These are phyloP conservation scores for Cathartes aura DNA, from an alignment of 2,113 vertebrate genomes.

Conservation along the genomic window DNA sequence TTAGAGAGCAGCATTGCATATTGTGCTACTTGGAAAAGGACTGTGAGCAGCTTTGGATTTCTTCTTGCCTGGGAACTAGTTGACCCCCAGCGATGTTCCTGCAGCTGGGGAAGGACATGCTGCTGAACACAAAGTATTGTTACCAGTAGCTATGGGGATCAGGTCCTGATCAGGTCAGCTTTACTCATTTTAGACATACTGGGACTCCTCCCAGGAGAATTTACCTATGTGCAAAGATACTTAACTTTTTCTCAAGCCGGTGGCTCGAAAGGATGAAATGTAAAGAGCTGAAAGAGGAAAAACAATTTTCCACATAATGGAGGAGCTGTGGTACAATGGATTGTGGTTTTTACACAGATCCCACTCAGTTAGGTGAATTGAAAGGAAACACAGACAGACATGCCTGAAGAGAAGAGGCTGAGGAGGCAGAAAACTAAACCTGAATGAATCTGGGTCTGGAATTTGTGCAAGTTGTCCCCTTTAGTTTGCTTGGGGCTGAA, in stretches of 20 bases:
- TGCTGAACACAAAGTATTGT: background rate
- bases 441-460: slow-evolving; percentile 4
- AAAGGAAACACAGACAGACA: background rate
- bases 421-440: slow-evolving; percentile 8
- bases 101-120: background rate
- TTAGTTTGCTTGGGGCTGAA: slow-evolving; percentile 9
- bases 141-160: background rate
- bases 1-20: background rate
- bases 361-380: background rate
- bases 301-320: background rate
- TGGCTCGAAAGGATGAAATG: background rate
- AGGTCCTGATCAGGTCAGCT: background rate
- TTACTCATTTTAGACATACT: background rate
- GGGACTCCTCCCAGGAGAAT: background rate
- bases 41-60: background rate
- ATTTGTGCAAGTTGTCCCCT: background rate
- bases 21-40: background rate
- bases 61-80: background rate
- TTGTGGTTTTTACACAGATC: background rate
- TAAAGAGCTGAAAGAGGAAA: background rate
- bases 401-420: background rate
- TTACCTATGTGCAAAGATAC: background rate
- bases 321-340: background rate
- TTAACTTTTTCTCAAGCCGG: background rate
- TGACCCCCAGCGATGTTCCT: background rate